phyloP scores from a whole-genome alignment of 92 coral and sea anemone species.

The Actinernus sp. region DNA sequence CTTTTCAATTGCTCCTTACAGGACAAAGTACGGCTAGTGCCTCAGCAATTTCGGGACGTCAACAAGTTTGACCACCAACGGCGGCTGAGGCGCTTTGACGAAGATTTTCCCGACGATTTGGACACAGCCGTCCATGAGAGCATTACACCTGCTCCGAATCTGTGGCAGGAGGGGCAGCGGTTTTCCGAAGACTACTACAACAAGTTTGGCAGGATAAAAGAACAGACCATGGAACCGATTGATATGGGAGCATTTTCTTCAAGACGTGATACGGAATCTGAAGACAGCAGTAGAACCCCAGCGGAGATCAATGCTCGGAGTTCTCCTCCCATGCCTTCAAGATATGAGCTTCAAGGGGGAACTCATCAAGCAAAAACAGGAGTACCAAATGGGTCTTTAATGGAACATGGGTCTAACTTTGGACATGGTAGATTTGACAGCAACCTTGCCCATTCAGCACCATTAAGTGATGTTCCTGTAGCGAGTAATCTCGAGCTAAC shows the following conservation, averaged over 20 bases:
- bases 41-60: conserved; percentile 69
- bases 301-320: too few species aligned
- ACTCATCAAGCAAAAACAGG: too few species aligned
- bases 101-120: conserved; percentile 63
- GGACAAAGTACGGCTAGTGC: conserved; percentile 58
- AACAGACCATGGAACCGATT: conserved; percentile 42
- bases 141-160: conserved; percentile 27
- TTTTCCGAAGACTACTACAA: conserved; percentile 68
- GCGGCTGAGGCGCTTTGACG: conserved; percentile 74
- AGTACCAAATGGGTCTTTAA: too few species aligned
- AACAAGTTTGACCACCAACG: conserved; percentile 57
- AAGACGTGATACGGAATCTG: neutral
- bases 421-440: too few species aligned
- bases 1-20: neutral
- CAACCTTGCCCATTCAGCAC: too few species aligned
- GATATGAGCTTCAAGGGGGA: too few species aligned
- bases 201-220: conserved; percentile 69
- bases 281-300: neutral
- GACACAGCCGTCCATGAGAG: conserved; percentile 28
- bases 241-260: neutral
- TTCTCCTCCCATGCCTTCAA: too few species aligned
- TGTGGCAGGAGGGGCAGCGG: conserved; percentile 88
- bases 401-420: too few species aligned
- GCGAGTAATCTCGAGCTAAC: too few species aligned
- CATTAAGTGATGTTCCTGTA: too few species aligned